A percentile compares a stretch with the other conserved stretches of the same genome.
phyloP scores from a whole-genome alignment of 2,888 invertebrate genomes.

The Teleiodes luculella region DNA sequence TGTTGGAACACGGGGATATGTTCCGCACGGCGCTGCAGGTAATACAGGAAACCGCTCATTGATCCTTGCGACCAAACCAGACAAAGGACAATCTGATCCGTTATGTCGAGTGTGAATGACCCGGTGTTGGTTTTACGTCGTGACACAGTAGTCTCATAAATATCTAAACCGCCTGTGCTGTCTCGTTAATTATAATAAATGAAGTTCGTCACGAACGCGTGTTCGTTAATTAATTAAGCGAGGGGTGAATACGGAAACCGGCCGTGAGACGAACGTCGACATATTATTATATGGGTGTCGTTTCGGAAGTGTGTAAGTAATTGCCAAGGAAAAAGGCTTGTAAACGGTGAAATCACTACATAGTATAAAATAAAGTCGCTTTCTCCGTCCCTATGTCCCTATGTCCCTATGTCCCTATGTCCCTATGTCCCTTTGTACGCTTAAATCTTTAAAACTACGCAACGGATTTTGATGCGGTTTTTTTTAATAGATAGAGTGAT shows the following conservation, averaged over 20 bases:
- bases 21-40: constrained; percentile 84
- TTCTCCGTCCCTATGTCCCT: too few species aligned
- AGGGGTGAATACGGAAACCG: neutral
- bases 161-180: neutral
- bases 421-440: too few species aligned
- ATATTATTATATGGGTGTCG: neutral
- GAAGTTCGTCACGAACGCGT: neutral
- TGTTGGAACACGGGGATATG: constrained; percentile 81
- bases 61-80: neutral
- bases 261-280: neutral
- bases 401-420: too few species aligned
- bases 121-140: constrained; percentile 23
- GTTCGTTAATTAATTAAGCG: neutral
- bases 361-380: too few species aligned
- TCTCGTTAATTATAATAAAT: constrained; percentile 3
- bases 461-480: too few species aligned
- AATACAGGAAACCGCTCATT: constrained; percentile 30
- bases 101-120: constrained; percentile 30
- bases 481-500: too few species aligned
- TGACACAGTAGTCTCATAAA: neutral
- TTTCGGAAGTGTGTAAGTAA: neutral
- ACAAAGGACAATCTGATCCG: constrained; percentile 12
- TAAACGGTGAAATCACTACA: too few species aligned
- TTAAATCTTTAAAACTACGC: too few species aligned
- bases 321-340: neutral